Evolutionary conservation across 2,113 vertebrate genomes (phyloP).

Genomic region (Psettodes erumei): DNA sequence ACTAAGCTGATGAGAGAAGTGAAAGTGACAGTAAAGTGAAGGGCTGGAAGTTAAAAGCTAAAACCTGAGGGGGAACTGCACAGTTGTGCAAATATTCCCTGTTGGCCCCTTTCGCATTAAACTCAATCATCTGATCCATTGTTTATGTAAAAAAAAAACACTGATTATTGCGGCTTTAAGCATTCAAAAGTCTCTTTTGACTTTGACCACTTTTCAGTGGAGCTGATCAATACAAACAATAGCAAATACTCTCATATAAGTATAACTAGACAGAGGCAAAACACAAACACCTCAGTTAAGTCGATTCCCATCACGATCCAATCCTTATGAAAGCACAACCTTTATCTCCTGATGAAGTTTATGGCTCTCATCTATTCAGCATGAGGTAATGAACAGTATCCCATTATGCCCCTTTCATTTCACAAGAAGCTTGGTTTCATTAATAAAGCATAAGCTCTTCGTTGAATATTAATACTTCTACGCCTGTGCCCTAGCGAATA

Average conservation of each 20-base stretch:
- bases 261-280: not conserved
- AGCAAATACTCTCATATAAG: not conserved
- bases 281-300: conserved; percentile 32
- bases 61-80: not conserved
- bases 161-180: not conserved
- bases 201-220: not conserved
- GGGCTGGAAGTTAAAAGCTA: not conserved
- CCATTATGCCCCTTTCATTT: conserved; percentile 73
- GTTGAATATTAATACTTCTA: conserved; percentile 73
- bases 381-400: conserved; percentile 62
- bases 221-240: not conserved
- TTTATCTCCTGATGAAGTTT: conserved; percentile 57
- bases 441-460: conserved; percentile 71
- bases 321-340: conserved; percentile 40
- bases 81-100: not conserved
- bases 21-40: not conserved
- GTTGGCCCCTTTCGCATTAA: not conserved
- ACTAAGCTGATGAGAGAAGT: not conserved
- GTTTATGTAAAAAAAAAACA: conserved; percentile 1
- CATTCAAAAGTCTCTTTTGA: not conserved
- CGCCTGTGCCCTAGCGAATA: conserved; percentile 52
- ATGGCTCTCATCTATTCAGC: conserved; percentile 60
- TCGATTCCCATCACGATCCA: conserved; percentile 34
- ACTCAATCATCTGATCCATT: not conserved
- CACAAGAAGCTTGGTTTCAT: conserved; percentile 70